Evolutionary conservation across 2,888 invertebrate genomes (phyloP), one percentile per base, ranked within the genome.

Genomic region (Drosophila antonietae): DNA sequence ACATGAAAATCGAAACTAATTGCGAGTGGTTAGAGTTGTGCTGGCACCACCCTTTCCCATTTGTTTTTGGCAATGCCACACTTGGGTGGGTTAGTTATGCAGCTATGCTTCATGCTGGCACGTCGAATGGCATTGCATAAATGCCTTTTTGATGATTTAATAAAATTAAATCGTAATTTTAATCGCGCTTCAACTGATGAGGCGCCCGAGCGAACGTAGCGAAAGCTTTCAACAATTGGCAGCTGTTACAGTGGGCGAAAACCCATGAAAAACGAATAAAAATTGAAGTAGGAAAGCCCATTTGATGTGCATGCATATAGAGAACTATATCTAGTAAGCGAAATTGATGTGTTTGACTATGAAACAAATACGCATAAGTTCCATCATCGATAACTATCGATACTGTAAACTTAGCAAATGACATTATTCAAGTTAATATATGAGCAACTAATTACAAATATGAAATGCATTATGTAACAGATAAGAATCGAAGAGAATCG

Each of bases 81-180:
- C 39, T 59, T 39, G 59, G 28, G 14, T 47, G 59, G 49, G 14
- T 31, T 14, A 51, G 62, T 77, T 77, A 77, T 80, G 77, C 80
- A 76, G 55, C 74, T 63, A 35, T 35, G 52, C 43, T 62, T 58
- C 70, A 65, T 15, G 56, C 57, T 39, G 64, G 46, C 47, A 76
- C 44, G 66, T 58, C 53, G 49, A 41, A 44, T 53, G 60, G 61
- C 61, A 73, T 86, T 86, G 88, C 89, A 83, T 89, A 88, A 80
- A 63, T 53, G 37, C 62, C 71, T 57, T 69, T 82, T 83, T 86
- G 86, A 86, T 86, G 90, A 89, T 89, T 86, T 88, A 89, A 86
- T 88, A 74, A 89, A 89, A 88, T 75, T 86, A 88, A 85, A 73
- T 80, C 78, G 73, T 89, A 79, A 87, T 87, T 88, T 89, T 89